These are phyloP conservation scores for Drosophila suzukii DNA, from an alignment of 1,140 invertebrate genomes.

Conservation along the genomic window DNA sequence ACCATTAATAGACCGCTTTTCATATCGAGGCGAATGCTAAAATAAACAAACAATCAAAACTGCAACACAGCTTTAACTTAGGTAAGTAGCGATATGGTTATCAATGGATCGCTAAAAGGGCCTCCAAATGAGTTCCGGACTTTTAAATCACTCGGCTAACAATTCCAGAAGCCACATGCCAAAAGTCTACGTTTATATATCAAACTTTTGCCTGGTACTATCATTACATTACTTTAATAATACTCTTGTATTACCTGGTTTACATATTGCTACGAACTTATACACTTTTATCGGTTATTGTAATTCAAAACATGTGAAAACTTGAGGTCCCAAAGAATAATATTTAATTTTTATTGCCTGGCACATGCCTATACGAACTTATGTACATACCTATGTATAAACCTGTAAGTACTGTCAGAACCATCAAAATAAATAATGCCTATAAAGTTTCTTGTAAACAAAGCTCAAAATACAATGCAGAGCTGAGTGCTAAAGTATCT, in stretches of 20 bases:
- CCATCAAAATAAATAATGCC: background rate
- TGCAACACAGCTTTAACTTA: conserved; percentile 31
- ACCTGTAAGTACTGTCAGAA: background rate
- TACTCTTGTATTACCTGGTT: background rate
- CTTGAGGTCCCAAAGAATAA: background rate
- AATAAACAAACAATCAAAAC: conserved; percentile 1
- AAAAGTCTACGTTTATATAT: background rate
- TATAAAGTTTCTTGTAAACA: too few relatives aligned
- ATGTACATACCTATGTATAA: too few relatives aligned
- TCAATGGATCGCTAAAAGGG: conserved; percentile 3
- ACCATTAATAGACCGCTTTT: conserved; percentile 2
- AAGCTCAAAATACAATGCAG: too few relatives aligned
- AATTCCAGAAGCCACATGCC: background rate
- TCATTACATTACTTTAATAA: background rate
- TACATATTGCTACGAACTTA: background rate
- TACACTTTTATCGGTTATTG: background rate
- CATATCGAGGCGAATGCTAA: conserved; percentile 8
- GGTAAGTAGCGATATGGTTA: background rate
- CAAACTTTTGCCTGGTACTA: background rate
- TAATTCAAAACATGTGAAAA: background rate
- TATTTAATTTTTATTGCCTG: background rate
- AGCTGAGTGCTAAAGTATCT: too few relatives aligned
- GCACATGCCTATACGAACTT: too few relatives aligned
- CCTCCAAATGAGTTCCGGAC: background rate
- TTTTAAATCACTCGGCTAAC: background rate